A percentile compares a stretch with the other conserved stretches of the same genome.
Conservation (phyloP, 2,888 invertebrate genomes). For the Drosophila neoperkinsi region DNA sequence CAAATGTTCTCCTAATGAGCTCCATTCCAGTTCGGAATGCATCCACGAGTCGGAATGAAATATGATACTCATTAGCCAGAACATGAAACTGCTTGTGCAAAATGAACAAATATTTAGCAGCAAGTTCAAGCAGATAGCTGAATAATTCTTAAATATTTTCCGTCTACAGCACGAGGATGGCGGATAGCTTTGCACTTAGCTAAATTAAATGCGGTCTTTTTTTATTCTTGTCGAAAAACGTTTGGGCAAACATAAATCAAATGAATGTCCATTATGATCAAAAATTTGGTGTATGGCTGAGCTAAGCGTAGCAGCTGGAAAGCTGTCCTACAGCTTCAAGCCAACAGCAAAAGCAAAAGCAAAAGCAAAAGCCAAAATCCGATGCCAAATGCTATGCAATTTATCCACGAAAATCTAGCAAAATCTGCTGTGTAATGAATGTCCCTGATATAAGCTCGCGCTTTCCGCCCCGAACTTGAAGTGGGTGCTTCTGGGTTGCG, state of each 20-base stretch:
- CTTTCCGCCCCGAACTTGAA: conserved; percentile 12
- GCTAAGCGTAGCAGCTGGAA: conserved; percentile 7
- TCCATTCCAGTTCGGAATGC: conserved; percentile 3
- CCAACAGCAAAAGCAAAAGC: conserved; percentile 27
- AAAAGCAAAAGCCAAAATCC: conserved; percentile 58
- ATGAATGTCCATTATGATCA: conserved; percentile 42
- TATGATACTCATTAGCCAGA: neutral
- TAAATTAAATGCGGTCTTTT: conserved; percentile 29
- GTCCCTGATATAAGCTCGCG: conserved; percentile 52
- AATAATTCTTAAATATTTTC: neutral
- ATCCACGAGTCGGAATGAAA: neutral
- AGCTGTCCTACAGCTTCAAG: conserved; percentile 1
- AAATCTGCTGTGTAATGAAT: conserved; percentile 77
- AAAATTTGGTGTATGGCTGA: conserved; percentile 3
- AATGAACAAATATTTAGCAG: neutral
- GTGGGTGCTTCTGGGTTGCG: neutral
- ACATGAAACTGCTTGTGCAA: neutral
- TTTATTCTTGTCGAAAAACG: conserved; percentile 1
- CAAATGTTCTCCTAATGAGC: conserved; percentile 46
- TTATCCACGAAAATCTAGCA: conserved; percentile 74
- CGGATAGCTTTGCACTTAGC: conserved; percentile 27
- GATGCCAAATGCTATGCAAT: conserved; percentile 77
- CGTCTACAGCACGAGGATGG: too few relatives aligned
- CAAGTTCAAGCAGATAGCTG: neutral
- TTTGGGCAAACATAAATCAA: conserved; percentile 45